Evolutionary conservation across 2,888 invertebrate genomes (phyloP).

Genomic region (Polyommatus iphigenia): DNA sequence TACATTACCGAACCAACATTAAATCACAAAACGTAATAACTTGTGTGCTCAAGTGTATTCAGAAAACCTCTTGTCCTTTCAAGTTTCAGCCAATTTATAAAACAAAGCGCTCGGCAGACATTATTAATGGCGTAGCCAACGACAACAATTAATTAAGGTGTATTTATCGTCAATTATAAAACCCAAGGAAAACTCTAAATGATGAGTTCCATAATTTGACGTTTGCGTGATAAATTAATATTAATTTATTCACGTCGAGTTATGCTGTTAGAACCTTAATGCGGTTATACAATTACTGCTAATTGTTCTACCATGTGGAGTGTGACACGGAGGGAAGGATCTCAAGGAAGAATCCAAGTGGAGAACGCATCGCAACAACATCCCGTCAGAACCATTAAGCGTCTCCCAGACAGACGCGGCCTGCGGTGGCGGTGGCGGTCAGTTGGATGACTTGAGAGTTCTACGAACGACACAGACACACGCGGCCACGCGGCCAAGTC

Average conservation of each 20-base stretch:
- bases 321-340: too few relatives aligned
- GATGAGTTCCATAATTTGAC: neutral
- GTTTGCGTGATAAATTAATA: slow-evolving; percentile 3
- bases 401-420: too few relatives aligned
- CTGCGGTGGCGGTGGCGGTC: too few relatives aligned
- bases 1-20: neutral
- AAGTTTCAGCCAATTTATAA: slow-evolving; percentile 28
- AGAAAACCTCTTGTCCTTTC: slow-evolving; percentile 28
- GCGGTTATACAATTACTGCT: too few relatives aligned
- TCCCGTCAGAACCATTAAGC: too few relatives aligned
- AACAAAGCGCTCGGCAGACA: slow-evolving; percentile 25
- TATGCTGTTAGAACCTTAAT: neutral
- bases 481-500: too few relatives aligned
- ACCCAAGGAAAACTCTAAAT: slow-evolving; percentile 18
- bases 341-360: too few relatives aligned
- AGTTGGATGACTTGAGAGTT: too few relatives aligned
- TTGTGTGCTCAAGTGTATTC: slow-evolving; percentile 11
- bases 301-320: too few relatives aligned
- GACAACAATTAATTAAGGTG: slow-evolving; percentile 30
- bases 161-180: slow-evolving; percentile 28
- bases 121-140: slow-evolving; percentile 26
- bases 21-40: neutral
- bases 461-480: too few relatives aligned
- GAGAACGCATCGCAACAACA: too few relatives aligned
- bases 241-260: neutral